These are phyloP conservation scores for Patella ulyssiponensis DNA, from an alignment of 2,888 invertebrate genomes.

Conservation along the genomic window DNA sequence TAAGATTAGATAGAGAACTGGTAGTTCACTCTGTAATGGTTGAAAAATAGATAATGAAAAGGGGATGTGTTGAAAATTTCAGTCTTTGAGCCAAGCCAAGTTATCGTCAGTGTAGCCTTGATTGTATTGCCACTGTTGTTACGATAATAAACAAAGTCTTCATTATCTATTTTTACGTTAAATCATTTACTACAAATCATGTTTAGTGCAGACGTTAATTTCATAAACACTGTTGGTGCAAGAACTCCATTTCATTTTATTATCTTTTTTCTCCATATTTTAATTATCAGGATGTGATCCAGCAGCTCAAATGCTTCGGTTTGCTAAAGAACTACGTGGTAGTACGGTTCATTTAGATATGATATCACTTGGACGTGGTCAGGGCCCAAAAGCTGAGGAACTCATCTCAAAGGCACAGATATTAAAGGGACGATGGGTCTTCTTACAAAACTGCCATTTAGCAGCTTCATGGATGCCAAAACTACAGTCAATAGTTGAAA, in stretches of 20 bases:
- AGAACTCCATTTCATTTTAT: neutral
- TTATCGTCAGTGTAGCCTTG: no score
- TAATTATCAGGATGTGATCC: slow-evolving; percentile 68
- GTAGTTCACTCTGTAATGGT: no score
- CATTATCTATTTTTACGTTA: no score
- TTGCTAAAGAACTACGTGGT: slow-evolving; percentile 70
- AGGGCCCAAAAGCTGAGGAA: slow-evolving; percentile 72
- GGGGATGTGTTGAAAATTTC: no score
- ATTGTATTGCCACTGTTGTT: no score
- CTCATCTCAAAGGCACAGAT: slow-evolving; percentile 71
- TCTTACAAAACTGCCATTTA: slow-evolving; percentile 72
- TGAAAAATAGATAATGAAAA: no score
- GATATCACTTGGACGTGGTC: slow-evolving; percentile 72
- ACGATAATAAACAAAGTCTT: no score
- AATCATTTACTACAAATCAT: neutral
- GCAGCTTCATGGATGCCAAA: slow-evolving; percentile 72
- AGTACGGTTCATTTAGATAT: slow-evolving; percentile 70
- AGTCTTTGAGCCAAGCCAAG: no score
- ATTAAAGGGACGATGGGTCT: slow-evolving; percentile 72
- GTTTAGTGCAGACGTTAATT: neutral
- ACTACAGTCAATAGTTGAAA: slow-evolving; percentile 68
- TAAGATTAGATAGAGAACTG: no score
- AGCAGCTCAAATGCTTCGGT: slow-evolving; percentile 64
- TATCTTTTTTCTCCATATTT: neutral
- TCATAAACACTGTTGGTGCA: slow-evolving; percentile 6